These are phyloP conservation scores for Hydroisotoma schaefferi DNA, from an alignment of 2,888 invertebrate species.

Conservation along the genomic window DNA sequence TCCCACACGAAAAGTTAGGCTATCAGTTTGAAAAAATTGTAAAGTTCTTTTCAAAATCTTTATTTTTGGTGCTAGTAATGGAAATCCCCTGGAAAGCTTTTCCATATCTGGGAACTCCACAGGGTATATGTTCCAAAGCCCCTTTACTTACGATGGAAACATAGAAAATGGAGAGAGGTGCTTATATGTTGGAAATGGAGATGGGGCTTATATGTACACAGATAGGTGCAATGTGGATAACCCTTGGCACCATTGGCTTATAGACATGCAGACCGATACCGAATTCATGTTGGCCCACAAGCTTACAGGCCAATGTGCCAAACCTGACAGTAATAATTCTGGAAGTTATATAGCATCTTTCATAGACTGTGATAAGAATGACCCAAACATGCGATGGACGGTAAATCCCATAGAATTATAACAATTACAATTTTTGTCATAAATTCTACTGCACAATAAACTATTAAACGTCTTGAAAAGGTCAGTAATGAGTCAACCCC, in stretches of 20 bases:
- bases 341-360: conserved; percentile 7
- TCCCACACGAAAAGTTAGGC: too few species aligned
- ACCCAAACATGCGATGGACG: conserved; percentile 18
- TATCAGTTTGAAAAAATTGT: neutral
- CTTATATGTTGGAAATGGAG: conserved; percentile 18
- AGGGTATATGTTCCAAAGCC: conserved; percentile 12
- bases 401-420: too few species aligned
- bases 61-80: neutral
- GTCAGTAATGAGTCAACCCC: too few species aligned
- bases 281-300: conserved; percentile 24
- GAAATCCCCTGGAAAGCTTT: conserved; percentile 22
- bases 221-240: conserved; percentile 26
- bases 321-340: neutral
- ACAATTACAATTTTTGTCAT: too few species aligned
- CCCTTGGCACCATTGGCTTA: conserved; percentile 32
- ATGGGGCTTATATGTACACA: conserved; percentile 21
- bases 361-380: conserved; percentile 16
- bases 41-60: neutral
- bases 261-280: too few species aligned
- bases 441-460: too few species aligned
- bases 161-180: conserved; percentile 26
- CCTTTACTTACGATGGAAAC: neutral
- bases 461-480: too few species aligned
- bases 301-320: conserved; percentile 17
- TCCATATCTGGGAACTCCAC: neutral